A percentile compares a stretch with the other conserved stretches of the same genome.
phyloP scores from a whole-genome alignment of 2,113 vertebrate genomes.

The Microcebus lehilahytsara region DNA sequence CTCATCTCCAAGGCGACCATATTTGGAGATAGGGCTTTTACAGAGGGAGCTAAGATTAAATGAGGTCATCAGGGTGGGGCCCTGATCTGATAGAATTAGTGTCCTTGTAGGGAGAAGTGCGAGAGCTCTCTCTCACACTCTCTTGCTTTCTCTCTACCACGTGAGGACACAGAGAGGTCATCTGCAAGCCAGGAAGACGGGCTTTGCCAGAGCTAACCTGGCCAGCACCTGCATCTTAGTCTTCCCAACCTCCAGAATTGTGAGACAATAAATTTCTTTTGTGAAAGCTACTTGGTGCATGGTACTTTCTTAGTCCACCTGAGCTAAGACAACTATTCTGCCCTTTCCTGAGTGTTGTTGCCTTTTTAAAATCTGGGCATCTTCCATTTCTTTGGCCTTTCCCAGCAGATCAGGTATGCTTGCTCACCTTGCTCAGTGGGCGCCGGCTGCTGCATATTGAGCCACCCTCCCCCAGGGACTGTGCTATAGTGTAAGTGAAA shows the following conservation, averaged over 20 bases:
- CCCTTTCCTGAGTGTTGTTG: not conserved
- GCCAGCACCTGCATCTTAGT: not conserved
- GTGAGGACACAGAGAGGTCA: not conserved
- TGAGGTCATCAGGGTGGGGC: not conserved
- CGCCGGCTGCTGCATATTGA: not conserved
- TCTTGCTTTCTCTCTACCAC: not conserved
- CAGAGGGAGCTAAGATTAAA: not conserved
- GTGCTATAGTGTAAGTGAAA: not conserved
- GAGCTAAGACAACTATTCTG: not conserved
- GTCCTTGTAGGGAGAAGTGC: not conserved
- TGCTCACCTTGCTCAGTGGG: not conserved
- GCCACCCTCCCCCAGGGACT: not conserved
- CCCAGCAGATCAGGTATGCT: not conserved
- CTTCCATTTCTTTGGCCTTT: not conserved
- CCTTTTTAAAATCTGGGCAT: not conserved
- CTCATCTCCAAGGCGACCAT: too few species aligned
- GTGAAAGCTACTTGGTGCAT: not conserved
- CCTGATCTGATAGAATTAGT: not conserved
- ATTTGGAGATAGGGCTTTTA: not conserved
- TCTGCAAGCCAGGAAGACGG: not conserved
- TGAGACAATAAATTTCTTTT: not conserved
- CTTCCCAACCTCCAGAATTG: not conserved
- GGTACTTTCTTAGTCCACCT: not conserved
- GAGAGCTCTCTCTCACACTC: not conserved
- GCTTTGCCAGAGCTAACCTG: not conserved